These are phyloP conservation scores for Chrysaora quinquecirrha DNA, from an alignment of 30 jellyfish, hydroid and myxozoan species.

Conservation along the genomic window DNA sequence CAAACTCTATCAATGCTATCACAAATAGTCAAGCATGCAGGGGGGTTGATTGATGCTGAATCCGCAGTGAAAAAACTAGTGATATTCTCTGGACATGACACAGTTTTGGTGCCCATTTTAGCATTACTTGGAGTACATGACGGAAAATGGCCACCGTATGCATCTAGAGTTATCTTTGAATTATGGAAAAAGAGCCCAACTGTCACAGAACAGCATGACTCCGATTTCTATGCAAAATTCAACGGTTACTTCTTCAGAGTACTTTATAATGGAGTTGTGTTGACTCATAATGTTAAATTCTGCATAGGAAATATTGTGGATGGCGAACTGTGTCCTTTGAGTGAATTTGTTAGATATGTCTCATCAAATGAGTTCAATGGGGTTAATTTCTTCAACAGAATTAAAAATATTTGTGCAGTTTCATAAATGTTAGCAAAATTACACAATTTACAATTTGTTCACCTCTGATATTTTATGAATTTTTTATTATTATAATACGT, in stretches of 20 bases:
- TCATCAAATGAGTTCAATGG: conserved; percentile 47
- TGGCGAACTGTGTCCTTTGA: conserved; percentile 69
- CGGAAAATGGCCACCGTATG: conserved; percentile 98
- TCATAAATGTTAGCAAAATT: no score
- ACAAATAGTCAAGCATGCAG: conserved; percentile 62
- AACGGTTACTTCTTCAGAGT: conserved; percentile 37
- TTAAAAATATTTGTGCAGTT: conserved; percentile 42
- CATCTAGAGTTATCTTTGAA: conserved; percentile 92
- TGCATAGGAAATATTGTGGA: conserved; percentile 53
- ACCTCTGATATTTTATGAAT: not conserved
- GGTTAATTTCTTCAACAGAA: conserved; percentile 43
- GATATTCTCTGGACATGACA: conserved; percentile 92
- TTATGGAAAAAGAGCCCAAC: conserved; percentile 53
- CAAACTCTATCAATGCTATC: conserved; percentile 85
- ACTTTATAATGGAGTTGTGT: conserved; percentile 56
- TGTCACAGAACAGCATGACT: not conserved
- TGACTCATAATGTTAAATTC: conserved; percentile 53
- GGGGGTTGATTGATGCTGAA: conserved; percentile 25
- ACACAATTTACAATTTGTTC: not conserved
- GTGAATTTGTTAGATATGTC: conserved; percentile 56
- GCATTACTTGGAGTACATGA: conserved; percentile 61
- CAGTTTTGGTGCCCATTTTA: conserved; percentile 80
- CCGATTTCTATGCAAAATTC: not conserved
- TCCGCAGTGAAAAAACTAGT: conserved; percentile 39
- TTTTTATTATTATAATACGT: no score